Evolutionary conservation across 2,888 invertebrate species (phyloP).

Genomic region (Polymixis flavicincta): DNA sequence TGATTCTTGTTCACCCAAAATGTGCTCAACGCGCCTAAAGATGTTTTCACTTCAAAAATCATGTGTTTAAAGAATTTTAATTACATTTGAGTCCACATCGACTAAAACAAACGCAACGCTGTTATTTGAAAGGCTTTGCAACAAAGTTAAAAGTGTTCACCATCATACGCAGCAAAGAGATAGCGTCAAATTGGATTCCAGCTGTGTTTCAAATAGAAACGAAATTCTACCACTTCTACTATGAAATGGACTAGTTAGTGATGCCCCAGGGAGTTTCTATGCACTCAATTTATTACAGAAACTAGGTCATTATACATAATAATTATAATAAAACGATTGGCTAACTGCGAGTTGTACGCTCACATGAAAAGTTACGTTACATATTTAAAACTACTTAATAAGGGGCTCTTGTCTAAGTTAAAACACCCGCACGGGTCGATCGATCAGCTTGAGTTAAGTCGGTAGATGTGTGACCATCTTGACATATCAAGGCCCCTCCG

Average conservation of each 20-base stretch:
- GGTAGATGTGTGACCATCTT: too few species aligned
- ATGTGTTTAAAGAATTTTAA: background rate
- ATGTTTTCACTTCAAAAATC: too few species aligned
- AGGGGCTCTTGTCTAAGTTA: too few species aligned
- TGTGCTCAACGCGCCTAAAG: too few species aligned
- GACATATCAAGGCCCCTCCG: too few species aligned
- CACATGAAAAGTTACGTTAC: too few species aligned
- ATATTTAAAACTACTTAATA: too few species aligned
- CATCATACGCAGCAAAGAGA: background rate
- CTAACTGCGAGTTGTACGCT: too few species aligned
- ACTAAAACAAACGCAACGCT: background rate
- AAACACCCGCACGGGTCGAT: too few species aligned
- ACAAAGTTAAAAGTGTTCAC: background rate
- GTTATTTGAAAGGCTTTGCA: conserved; percentile 17
- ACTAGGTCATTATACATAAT: background rate
- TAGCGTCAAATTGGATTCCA: conserved; percentile 3
- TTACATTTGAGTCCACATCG: background rate
- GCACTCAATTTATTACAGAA: background rate
- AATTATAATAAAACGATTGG: too few species aligned
- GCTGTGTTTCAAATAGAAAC: background rate
- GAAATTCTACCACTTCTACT: background rate
- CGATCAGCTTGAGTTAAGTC: too few species aligned
- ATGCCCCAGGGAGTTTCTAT: background rate
- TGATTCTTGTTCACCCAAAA: too few species aligned
- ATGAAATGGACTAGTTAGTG: background rate